These are phyloP conservation scores for Tortrix viridana DNA, from an alignment of 2,888 invertebrate species.

Conservation along the genomic window DNA sequence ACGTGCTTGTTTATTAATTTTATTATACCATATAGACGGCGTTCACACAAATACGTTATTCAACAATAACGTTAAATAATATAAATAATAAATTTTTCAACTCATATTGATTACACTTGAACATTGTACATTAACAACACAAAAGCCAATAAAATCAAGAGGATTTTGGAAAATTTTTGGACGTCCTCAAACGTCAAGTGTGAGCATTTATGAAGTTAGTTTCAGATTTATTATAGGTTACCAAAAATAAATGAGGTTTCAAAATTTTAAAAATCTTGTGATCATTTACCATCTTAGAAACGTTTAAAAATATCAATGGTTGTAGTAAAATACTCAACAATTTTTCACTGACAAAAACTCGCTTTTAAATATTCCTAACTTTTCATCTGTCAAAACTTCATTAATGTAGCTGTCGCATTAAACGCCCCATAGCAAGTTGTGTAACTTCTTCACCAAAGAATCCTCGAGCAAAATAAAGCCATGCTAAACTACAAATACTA, in stretches of 20 bases:
- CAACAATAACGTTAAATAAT: too few relatives aligned
- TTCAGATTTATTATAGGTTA: not conserved
- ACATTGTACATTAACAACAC: not conserved
- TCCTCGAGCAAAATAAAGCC: constrained; percentile 49
- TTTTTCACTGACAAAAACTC: too few relatives aligned
- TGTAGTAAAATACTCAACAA: not conserved
- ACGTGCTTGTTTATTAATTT: too few relatives aligned
- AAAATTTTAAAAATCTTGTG: not conserved
- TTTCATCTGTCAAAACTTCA: constrained; percentile 20
- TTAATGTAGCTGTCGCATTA: constrained; percentile 14
- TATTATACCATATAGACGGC: not conserved
- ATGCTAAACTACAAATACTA: constrained; percentile 79
- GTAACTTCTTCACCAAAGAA: constrained; percentile 55
- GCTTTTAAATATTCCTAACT: not conserved
- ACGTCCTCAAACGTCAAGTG: not conserved
- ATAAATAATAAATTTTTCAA: too few relatives aligned
- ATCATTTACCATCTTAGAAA: not conserved
- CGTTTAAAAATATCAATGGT: not conserved
- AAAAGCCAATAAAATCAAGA: too few relatives aligned
- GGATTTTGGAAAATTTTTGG: not conserved
- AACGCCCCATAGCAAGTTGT: constrained; percentile 54
- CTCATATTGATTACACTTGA: too few relatives aligned
- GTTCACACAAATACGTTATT: too few relatives aligned
- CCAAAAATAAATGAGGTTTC: not conserved
- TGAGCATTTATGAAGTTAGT: not conserved